Percentiles rank a stretch among this genome's conserved stretches.
Conservation (phyloP, 2,797 vertebrate genomes). For the Garrulus glandarius region DNA sequence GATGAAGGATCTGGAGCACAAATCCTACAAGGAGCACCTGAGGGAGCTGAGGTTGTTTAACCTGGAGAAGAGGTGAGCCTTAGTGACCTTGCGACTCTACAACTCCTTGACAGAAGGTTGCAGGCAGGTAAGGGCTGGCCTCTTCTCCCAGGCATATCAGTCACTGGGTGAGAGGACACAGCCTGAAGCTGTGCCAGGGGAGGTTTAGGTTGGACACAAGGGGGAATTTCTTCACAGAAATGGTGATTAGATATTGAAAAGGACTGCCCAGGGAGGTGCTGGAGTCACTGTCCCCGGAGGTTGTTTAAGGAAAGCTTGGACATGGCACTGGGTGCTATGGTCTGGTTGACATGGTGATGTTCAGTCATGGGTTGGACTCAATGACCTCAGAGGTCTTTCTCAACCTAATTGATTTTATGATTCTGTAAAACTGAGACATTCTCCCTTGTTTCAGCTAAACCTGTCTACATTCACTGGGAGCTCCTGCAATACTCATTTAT, state of each 20-base stretch:
- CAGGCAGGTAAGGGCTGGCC: rapidly evolving
- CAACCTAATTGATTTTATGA: background rate
- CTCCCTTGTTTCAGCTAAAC: background rate
- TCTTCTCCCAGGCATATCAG: too few relatives aligned
- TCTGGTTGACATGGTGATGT: rapidly evolving
- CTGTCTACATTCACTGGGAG: too few relatives aligned
- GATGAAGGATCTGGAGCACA: background rate
- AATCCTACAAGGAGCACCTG: background rate
- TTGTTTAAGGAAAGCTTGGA: background rate
- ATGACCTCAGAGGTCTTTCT: background rate
- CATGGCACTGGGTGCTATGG: too few relatives aligned
- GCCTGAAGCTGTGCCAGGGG: too few relatives aligned
- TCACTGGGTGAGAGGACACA: rapidly evolving
- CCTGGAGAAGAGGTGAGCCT: background rate
- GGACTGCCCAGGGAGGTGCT: too few relatives aligned
- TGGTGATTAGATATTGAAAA: background rate
- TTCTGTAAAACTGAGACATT: background rate
- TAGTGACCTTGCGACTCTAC: too few relatives aligned
- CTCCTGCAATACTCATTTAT: rapidly evolving
- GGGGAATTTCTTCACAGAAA: background rate
- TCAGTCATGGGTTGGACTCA: background rate
- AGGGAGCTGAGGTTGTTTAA: background rate
- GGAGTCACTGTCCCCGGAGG: background rate
- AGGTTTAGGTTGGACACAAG: background rate
- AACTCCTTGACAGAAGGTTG: background rate